Conservation (phyloP, 2,797 vertebrate species). For the Gouania willdenowi region DNA sequence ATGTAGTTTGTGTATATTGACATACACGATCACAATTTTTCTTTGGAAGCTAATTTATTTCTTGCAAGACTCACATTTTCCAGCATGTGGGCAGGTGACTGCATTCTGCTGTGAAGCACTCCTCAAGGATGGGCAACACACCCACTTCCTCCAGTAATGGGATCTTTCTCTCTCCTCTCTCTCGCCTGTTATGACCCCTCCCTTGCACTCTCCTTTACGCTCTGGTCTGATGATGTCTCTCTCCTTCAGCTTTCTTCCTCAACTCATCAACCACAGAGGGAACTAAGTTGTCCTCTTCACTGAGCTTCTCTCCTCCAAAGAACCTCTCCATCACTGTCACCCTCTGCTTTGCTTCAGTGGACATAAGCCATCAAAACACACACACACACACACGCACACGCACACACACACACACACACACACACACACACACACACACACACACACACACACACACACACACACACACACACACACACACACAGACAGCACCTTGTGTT, state of each 20-base stretch:
- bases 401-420: slow-evolving; percentile 7
- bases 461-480: too few relatives aligned
- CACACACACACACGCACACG: slow-evolving; percentile 12
- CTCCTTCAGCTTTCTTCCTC: slow-evolving; percentile 30
- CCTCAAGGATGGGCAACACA: slow-evolving; percentile 46
- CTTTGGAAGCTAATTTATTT: slow-evolving; percentile 44
- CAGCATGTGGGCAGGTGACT: slow-evolving; percentile 41
- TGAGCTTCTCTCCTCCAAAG: slow-evolving; percentile 39
- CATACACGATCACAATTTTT: slow-evolving; percentile 3
- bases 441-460: slow-evolving; percentile 1
- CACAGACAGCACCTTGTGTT: too few relatives aligned
- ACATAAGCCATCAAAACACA: slow-evolving; percentile 41
- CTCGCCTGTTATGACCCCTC: slow-evolving; percentile 34
- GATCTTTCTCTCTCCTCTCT: slow-evolving; percentile 40
- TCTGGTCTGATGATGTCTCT: slow-evolving; percentile 46
- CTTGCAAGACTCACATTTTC: slow-evolving; percentile 31
- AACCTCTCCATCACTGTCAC: slow-evolving; percentile 72
- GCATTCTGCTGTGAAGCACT: slow-evolving; percentile 32
- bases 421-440: slow-evolving; percentile 14
- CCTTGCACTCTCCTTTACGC: slow-evolving; percentile 9
- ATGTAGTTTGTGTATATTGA: slow-evolving; percentile 14
- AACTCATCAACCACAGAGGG: slow-evolving; percentile 57
- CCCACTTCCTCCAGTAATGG: slow-evolving; percentile 44
- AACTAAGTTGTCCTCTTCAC: slow-evolving; percentile 52
- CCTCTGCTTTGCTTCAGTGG: slow-evolving; percentile 50